These are phyloP conservation scores for Tenrec ecaudatus DNA, from an alignment of 2,113 vertebrate genomes.

Conservation along the genomic window DNA sequence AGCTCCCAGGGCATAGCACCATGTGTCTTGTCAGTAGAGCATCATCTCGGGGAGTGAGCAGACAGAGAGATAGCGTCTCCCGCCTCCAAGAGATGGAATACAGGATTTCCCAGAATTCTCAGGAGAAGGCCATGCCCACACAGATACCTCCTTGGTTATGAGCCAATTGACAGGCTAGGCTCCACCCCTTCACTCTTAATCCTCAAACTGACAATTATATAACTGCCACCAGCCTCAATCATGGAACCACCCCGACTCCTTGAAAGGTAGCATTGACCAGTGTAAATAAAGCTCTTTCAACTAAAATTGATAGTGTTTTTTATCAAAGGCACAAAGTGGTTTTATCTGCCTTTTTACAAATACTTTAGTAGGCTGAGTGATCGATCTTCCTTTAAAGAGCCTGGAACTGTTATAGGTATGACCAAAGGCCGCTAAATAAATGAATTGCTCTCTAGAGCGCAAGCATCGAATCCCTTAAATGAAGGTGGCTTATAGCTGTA, in stretches of 20 bases:
- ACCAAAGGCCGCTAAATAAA: constrained; percentile 65
- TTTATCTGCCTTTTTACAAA: constrained; percentile 53
- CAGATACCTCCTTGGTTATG: too few species aligned
- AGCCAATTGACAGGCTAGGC: too few species aligned
- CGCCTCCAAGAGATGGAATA: too few species aligned
- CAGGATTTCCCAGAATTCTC: too few species aligned
- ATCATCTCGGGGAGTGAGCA: too few species aligned
- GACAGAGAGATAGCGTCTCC: too few species aligned
- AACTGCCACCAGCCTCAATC: background rate
- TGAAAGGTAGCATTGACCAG: background rate
- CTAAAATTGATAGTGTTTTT: constrained; percentile 64
- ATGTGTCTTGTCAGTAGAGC: too few species aligned
- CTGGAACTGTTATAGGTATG: constrained; percentile 40
- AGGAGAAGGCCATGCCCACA: too few species aligned
- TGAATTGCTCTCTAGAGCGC: constrained; percentile 54
- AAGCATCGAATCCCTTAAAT: constrained; percentile 47
- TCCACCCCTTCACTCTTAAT: too few species aligned
- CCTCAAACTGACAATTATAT: too few species aligned
- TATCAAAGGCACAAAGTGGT: constrained; percentile 59
- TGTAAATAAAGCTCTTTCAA: constrained; percentile 50
- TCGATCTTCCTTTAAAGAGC: constrained; percentile 65
- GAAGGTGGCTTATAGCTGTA: constrained; percentile 43
- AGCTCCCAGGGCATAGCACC: too few species aligned
- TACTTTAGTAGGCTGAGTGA: constrained; percentile 14
- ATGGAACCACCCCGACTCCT: background rate